These are phyloP conservation scores for Gonatopus flavifemur DNA, from an alignment of 1,140 invertebrate genomes.

Conservation along the genomic window DNA sequence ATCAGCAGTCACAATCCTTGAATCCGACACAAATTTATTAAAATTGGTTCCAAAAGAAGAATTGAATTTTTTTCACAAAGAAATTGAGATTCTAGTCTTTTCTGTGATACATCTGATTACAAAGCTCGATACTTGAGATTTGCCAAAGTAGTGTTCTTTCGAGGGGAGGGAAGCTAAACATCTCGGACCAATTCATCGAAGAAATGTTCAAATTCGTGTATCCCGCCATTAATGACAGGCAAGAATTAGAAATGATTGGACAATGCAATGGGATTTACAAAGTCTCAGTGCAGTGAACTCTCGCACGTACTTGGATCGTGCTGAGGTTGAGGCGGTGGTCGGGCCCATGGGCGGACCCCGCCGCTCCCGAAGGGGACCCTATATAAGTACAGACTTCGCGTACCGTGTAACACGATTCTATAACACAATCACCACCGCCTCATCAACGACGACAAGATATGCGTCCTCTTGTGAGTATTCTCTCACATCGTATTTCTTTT, in stretches of 20 bases:
- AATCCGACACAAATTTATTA: no score
- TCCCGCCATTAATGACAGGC: no score
- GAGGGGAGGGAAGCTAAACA: no score
- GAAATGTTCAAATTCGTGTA: no score
- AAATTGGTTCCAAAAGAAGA: no score
- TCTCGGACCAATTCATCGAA: no score
- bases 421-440: constrained; percentile 46
- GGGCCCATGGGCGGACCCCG: constrained; percentile 54
- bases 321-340: constrained; percentile 44
- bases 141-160: no score
- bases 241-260: constrained; percentile 14
- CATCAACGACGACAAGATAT: constrained; percentile 47
- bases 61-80: no score
- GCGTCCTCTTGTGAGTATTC: constrained; percentile 47
- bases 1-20: no score
- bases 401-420: constrained; percentile 46
- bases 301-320: constrained; percentile 21
- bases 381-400: constrained; percentile 54
- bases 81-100: no score
- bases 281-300: constrained; percentile 28
- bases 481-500: constrained; percentile 2
- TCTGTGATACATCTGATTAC: no score
- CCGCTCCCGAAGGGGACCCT: constrained; percentile 53
- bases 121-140: no score
- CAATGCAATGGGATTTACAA: constrained; percentile 33